Base-by-base conservation (phyloP, 1,140 invertebrate species). In the Papilio polyxenes region DNA sequence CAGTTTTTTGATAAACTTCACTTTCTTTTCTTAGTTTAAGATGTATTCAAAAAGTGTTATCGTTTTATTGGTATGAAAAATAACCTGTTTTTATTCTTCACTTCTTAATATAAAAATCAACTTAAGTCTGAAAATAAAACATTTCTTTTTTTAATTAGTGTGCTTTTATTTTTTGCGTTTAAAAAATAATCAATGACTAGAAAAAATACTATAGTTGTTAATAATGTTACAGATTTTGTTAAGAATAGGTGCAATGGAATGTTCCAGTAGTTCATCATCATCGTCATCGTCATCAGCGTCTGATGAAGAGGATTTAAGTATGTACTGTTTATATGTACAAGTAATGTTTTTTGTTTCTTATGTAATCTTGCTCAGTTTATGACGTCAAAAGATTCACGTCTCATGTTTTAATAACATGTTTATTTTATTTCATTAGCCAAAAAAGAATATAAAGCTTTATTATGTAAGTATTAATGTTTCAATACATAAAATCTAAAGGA, bases 261-360 rank as follows among this genome's bases (percentile, higher is more conserved):
- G 44, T 23, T 76, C 44, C 10, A 49, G 44, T 20, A 51, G 44
- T 76, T 76, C 75, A 20, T 51, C 44, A 20, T 75, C 74, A 49
- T 75, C 72, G n/a, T 72, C 69, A 11, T 48, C 40, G 11, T 65
- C 62, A 15, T 65, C 62, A 10, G 23, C 62, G 13, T 65, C 62
- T 65, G 62, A 65, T 7, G 62, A 65, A 13, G 75, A 76, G 15
- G 75, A 76, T 51, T 76, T 51, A 48, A 76, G 75, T 76, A 76
- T 10, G 48, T 44, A 44, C 40, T 6, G 40, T 44, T 44, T 6
- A 44, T 44, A 44, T 44, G 40, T 44, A 7, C 40, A 44, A 44
- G 7, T 44, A 44, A 44, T 44, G 40, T 44, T 44, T 4, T 3
- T 4, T n/a, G n/a, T 44, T 44, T 44, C 40, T 44, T 44, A 31